Conservation (phyloP, 2,888 invertebrate genomes). For the Melieria omissa region DNA sequence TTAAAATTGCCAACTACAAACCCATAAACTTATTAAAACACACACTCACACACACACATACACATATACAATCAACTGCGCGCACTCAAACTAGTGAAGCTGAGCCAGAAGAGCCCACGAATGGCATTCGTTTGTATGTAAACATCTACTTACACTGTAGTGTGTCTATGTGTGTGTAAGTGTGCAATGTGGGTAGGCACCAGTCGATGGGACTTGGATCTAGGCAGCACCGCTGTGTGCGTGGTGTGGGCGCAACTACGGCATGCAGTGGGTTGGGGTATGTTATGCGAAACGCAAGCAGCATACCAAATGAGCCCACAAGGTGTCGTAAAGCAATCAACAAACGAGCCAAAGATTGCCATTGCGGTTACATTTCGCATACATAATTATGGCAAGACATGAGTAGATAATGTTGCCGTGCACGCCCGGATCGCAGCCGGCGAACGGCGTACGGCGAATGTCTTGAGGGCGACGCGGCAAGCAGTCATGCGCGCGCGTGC, state of each 20-base stretch:
- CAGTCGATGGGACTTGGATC: too few relatives aligned
- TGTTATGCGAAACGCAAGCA: conserved; percentile 43
- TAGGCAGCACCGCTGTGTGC: neutral
- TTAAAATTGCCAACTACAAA: conserved; percentile 46
- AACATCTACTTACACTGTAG: neutral
- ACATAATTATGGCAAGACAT: conserved; percentile 45
- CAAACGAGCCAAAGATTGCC: conserved; percentile 54
- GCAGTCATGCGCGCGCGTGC: neutral
- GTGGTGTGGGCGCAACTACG: conserved; percentile 1
- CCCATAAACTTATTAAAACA: conserved; percentile 39
- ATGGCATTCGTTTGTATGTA: too few relatives aligned
- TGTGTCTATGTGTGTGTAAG: neutral
- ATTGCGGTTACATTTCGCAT: conserved; percentile 48
- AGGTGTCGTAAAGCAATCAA: conserved; percentile 62
- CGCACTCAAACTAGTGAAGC: conserved; percentile 6
- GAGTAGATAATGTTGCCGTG: conserved; percentile 36
- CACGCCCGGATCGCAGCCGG: conserved; percentile 1
- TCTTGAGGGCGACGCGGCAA: too few relatives aligned
- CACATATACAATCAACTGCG: neutral
- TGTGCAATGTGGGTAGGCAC: neutral
- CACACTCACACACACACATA: conserved; percentile 18
- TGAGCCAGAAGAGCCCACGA: neutral
- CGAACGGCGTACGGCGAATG: too few relatives aligned
- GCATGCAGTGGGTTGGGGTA: conserved; percentile 1
- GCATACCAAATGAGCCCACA: conserved; percentile 58